Percentiles rank a stretch among this genome's conserved stretches.
Evolutionary conservation across 2,113 vertebrate species (phyloP).

Genomic region (Saccopteryx bilineata): DNA sequence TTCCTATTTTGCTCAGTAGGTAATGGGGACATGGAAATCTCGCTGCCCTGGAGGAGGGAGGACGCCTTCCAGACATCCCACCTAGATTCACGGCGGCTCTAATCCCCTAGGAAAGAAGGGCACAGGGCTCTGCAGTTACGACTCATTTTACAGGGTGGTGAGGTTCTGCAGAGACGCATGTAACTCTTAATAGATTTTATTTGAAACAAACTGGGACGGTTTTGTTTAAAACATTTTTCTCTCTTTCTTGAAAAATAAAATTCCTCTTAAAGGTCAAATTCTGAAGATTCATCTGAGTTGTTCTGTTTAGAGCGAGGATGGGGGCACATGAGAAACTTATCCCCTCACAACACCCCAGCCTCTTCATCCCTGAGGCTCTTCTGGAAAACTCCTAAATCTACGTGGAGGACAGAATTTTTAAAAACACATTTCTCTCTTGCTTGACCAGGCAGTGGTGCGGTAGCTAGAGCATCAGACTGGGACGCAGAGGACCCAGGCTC

Average conservation of each 20-base stretch:
- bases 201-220: background rate
- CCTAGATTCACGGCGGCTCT: background rate
- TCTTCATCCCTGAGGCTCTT: background rate
- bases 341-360: background rate
- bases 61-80: background rate
- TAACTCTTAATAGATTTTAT: background rate
- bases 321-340: rapidly evolving
- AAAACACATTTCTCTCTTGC: background rate
- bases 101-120: conserved; percentile 55
- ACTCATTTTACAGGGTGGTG: background rate
- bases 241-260: background rate
- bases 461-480: no score
- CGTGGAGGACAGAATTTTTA: background rate
- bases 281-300: background rate
- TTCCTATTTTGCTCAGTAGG: conserved; percentile 65
- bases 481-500: no score
- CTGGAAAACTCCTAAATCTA: background rate
- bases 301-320: background rate
- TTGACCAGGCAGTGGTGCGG: no score
- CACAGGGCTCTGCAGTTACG: background rate
- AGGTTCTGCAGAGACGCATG: background rate
- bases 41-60: background rate
- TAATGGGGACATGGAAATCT: conserved; percentile 55
- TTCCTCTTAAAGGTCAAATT: background rate
- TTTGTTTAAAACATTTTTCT: background rate